Base-by-base conservation (phyloP, 1,140 invertebrate genomes). In the Bombus turneri region DNA sequence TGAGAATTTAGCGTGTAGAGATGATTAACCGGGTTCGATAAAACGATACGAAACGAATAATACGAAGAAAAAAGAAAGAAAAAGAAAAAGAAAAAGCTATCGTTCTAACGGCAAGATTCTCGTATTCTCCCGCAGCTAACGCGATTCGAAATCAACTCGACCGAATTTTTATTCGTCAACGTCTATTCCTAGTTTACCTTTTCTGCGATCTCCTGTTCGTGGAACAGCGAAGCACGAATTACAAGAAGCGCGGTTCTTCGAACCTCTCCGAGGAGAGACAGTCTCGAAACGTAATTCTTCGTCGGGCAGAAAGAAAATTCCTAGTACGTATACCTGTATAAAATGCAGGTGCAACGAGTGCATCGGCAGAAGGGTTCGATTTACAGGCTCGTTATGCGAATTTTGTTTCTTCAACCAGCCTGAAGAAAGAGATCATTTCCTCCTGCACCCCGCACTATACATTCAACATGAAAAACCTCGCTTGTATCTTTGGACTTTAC, bases 131-230 rank as follows among this genome's bases (percentile, higher is more conserved):
- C 18, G 10, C 59, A 2, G 39, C 37, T 78, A 18, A 64, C 18
- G 41, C 59, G n/a, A 64, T 41, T 78, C 76, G 8, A 34, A 25
- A n/a, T 64, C 59, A 18, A 9, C 59, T n/a, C 22, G 2, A 47
- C 22, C 34, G 62, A 66, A 37, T 47, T 68, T 62, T 37, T 64
- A 64, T 64, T 78, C 76, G 22, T 78, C 77, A 28, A 68, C 62
- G 34, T 79, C 6, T 66, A 12, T 28, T 76, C n/a, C n/a, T 66
- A n/a, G 41, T 28, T 79, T 37, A 47, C 47, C 77, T 5, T 4
- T 15, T 15, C n/a, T 12, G 62, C 77, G 22, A 66, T 34, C 77
- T 47, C 12, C 8, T 13, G 18, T 68, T 79, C 77, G 62, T 3
- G n/a, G n/a, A 79, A 79, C 41, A 68, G 37, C 34, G 41, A 68